Evolutionary conservation across 2,797 vertebrate species (phyloP).

Genomic region (Rhynchotus rufescens): DNA sequence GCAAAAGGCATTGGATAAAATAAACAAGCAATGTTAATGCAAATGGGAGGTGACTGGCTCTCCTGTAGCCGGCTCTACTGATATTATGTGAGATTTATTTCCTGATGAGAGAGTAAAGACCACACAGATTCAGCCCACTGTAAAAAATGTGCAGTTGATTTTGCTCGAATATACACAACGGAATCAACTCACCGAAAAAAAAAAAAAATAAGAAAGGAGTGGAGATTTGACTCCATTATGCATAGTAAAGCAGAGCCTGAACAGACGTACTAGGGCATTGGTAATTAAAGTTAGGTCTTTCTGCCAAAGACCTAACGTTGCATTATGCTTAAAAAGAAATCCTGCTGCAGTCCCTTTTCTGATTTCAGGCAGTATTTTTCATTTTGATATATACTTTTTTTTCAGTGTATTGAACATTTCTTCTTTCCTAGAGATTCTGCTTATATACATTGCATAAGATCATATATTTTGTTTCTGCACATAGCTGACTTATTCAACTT

Average conservation of each 20-base stretch:
- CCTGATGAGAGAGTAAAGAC: constrained; percentile 54
- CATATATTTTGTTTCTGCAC: constrained; percentile 63
- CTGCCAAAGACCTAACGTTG: constrained; percentile 24
- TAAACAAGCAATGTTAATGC: constrained; percentile 74
- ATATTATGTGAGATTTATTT: constrained; percentile 73
- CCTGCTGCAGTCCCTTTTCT: constrained; percentile 11
- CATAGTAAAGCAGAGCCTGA: constrained; percentile 36
- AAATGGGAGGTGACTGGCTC: constrained; percentile 63
- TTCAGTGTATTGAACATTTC: not conserved
- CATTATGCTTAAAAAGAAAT: constrained; percentile 43
- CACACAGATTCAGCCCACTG: constrained; percentile 54
- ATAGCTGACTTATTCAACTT: constrained; percentile 58
- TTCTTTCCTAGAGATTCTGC: constrained; percentile 42
- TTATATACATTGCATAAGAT: constrained; percentile 27
- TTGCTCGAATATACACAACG: constrained; percentile 66
- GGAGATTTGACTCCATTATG: constrained; percentile 43
- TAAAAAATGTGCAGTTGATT: constrained; percentile 69
- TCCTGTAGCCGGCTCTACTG: constrained; percentile 40
- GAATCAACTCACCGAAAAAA: constrained; percentile 13
- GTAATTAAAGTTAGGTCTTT: constrained; percentile 56
- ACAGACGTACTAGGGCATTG: not conserved
- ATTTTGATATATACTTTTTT: constrained; percentile 30
- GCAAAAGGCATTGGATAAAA: constrained; percentile 74
- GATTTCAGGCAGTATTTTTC: constrained; percentile 40
- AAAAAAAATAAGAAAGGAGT: not conserved